Conservation (phyloP, 1,140 invertebrate genomes). For the Heliconius melpomene region DNA sequence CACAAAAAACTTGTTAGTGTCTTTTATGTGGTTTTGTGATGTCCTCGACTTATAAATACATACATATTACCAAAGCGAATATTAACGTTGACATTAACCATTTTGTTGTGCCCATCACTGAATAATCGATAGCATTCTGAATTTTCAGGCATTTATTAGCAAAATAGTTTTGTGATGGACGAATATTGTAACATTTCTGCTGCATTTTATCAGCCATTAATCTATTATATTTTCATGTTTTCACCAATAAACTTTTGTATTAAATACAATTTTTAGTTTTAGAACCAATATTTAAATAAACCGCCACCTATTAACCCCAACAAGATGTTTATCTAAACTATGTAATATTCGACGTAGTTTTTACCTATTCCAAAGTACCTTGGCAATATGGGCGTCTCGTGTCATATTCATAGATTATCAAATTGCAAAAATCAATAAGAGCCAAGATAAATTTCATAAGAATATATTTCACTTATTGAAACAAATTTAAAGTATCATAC, state of each 20-base stretch:
- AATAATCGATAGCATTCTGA: conserved; percentile 73
- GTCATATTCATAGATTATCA: too few relatives aligned
- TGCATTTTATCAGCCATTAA: conserved; percentile 82
- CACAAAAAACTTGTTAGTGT: conserved; percentile 81
- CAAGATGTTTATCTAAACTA: conserved; percentile 63
- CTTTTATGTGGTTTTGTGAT: conserved; percentile 72
- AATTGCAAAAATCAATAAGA: background rate
- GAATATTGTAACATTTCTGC: conserved; percentile 81
- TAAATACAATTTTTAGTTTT: conserved; percentile 82
- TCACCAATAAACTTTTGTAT: conserved; percentile 82
- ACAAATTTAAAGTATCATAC: too few relatives aligned
- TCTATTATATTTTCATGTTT: conserved; percentile 82
- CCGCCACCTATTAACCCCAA: conserved; percentile 76
- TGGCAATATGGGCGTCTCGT: conserved; percentile 6
- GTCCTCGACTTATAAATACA: conserved; percentile 63
- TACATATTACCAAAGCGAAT: conserved; percentile 72
- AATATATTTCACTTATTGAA: too few relatives aligned
- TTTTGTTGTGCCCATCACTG: conserved; percentile 77
- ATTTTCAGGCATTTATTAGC: conserved; percentile 80
- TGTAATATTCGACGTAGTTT: conserved; percentile 47
- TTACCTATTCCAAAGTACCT: conserved; percentile 39
- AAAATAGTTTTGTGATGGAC: conserved; percentile 79
- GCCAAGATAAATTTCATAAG: background rate
- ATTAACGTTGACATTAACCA: conserved; percentile 75
- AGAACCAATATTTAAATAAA: conserved; percentile 80